Conservation (phyloP, 2,888 invertebrate genomes). For the Drosophila macrospina region DNA sequence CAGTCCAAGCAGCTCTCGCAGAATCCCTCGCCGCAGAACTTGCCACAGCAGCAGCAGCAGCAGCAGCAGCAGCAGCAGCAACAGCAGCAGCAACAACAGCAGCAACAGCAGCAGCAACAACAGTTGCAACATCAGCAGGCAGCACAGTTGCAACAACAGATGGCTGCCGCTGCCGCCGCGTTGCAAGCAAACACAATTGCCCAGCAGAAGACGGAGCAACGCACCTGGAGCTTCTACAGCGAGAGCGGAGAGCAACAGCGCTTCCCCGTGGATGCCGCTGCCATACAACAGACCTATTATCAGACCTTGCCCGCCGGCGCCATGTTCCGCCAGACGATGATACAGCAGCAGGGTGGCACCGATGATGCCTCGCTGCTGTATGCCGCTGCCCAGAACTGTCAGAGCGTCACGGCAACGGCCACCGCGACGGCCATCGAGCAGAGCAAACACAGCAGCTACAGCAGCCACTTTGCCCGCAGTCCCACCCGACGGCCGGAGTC, state of each 20-base stretch:
- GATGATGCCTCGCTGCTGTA: constrained; percentile 84
- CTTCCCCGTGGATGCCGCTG: constrained; percentile 79
- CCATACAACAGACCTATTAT: constrained; percentile 83
- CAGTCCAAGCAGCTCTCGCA: constrained; percentile 77
- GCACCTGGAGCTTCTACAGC: constrained; percentile 84
- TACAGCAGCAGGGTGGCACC: constrained; percentile 82
- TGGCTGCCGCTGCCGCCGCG: constrained; percentile 63
- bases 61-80: constrained; percentile 61
- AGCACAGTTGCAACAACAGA: constrained; percentile 63
- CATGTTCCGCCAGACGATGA: constrained; percentile 84
- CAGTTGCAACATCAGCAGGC: constrained; percentile 55
- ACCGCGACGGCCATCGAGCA: constrained; percentile 75
- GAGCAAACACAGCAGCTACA: constrained; percentile 79
- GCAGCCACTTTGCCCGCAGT: constrained; percentile 85
- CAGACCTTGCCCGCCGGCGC: constrained; percentile 84
- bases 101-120: constrained; percentile 52
- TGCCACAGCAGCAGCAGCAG: constrained; percentile 73
- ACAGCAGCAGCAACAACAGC: constrained; percentile 57
- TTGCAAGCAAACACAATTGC: constrained; percentile 78
- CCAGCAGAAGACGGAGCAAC: constrained; percentile 84
- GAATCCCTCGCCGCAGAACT: constrained; percentile 81
- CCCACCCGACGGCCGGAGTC: constrained; percentile 88
- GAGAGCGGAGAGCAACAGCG: constrained; percentile 82
- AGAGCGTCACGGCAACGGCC: constrained; percentile 74
- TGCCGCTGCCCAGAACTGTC: constrained; percentile 83